phyloP scores from a whole-genome alignment of 2,797 vertebrate genomes.

The Alfaro cultratus region DNA sequence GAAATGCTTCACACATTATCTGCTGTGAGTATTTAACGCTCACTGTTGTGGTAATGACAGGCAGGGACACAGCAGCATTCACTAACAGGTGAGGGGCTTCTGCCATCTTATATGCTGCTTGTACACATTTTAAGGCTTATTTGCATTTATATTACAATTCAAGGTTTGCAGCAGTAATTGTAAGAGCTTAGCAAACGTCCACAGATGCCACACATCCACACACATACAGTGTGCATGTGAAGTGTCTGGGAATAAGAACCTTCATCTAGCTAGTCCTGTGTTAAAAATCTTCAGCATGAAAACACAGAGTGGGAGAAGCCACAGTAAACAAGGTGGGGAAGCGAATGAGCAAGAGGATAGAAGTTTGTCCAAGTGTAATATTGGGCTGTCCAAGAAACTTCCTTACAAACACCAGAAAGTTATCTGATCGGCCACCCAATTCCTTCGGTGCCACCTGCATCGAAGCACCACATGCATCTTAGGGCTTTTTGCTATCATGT shows the following conservation, averaged over 20 bases:
- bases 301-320: conserved; percentile 9
- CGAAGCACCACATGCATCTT: conserved; percentile 72
- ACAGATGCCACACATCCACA: conserved; percentile 21
- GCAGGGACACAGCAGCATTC: conserved; percentile 45
- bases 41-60: conserved; percentile 37
- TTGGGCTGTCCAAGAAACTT: conserved; percentile 74
- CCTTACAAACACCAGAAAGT: conserved; percentile 61
- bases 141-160: conserved; percentile 83
- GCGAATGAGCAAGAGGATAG: conserved; percentile 13
- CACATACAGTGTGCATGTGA: conserved; percentile 22
- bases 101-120: conserved; percentile 55
- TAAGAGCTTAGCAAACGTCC: conserved; percentile 50
- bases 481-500: conserved; percentile 45
- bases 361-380: conserved; percentile 70
- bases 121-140: conserved; percentile 77
- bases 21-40: conserved; percentile 39
- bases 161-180: conserved; percentile 71
- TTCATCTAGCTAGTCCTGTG: conserved; percentile 17
- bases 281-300: conserved; percentile 32
- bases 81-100: conserved; percentile 68
- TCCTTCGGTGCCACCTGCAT: conserved; percentile 73
- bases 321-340: conserved; percentile 6
- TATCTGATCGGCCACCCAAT: conserved; percentile 78
- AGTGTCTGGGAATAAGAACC: conserved; percentile 20
- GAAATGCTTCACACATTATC: conserved; percentile 31